Conservation (phyloP, 2,797 vertebrate species). For the Peromyscus melanophrys region DNA sequence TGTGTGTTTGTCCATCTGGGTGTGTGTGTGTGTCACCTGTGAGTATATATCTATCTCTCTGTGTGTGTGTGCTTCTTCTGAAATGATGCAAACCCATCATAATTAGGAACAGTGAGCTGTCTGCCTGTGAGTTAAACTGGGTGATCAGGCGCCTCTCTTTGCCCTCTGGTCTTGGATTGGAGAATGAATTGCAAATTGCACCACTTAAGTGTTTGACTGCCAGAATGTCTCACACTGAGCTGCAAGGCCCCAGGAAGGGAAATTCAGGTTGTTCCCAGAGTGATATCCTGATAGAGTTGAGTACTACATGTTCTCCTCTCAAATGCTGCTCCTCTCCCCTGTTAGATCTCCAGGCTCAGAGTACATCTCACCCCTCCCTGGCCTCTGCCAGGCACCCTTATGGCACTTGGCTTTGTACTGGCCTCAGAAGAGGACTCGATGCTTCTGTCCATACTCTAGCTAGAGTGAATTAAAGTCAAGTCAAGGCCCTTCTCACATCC, state of each 20-base stretch:
- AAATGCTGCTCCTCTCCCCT: neutral
- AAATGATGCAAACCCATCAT: constrained; percentile 80
- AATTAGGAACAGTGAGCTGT: constrained; percentile 84
- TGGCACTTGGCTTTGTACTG: neutral
- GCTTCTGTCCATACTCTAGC: neutral
- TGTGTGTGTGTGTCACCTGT: neutral
- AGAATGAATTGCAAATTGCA: constrained; percentile 81
- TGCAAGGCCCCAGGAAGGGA: constrained; percentile 42
- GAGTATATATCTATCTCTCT: neutral
- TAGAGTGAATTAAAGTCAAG: neutral
- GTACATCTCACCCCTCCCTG: too few relatives aligned
- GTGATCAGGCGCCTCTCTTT: constrained; percentile 78
- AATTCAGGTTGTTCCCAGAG: constrained; percentile 63
- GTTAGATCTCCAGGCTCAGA: neutral
- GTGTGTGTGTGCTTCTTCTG: constrained; percentile 59
- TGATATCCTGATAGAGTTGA: neutral
- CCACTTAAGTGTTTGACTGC: constrained; percentile 65
- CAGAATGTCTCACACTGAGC: constrained; percentile 75
- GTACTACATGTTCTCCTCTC: neutral
- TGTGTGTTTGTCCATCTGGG: neutral
- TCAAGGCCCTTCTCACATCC: neutral
- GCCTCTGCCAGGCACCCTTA: neutral
- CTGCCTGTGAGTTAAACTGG: constrained; percentile 75
- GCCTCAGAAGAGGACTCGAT: neutral
- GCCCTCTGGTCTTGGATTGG: constrained; percentile 80